Conservation (phyloP, 2,113 vertebrate species). For the Scomber colias region DNA sequence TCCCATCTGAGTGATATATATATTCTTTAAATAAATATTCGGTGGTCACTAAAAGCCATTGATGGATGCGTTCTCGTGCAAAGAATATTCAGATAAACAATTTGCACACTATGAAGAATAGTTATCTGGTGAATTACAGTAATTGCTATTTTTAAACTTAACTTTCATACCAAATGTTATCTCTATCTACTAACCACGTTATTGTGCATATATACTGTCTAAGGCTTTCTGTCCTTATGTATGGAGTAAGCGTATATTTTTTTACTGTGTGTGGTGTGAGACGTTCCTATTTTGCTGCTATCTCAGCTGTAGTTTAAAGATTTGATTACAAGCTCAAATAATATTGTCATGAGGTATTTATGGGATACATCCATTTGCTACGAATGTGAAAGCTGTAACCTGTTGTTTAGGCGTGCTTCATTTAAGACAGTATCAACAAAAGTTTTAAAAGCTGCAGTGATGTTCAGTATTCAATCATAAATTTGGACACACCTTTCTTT, state of each 20-base stretch:
- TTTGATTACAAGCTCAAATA: slow-evolving; percentile 34
- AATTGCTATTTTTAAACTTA: slow-evolving; percentile 57
- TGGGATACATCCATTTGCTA: slow-evolving; percentile 15
- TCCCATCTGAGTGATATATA: neutral
- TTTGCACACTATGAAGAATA: slow-evolving; percentile 16
- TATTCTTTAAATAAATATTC: neutral
- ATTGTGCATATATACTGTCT: slow-evolving; percentile 74
- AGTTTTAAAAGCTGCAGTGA: slow-evolving; percentile 8
- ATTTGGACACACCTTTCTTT: too few species aligned
- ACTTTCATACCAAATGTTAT: slow-evolving; percentile 64
- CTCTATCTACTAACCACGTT: slow-evolving; percentile 70
- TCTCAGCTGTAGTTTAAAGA: slow-evolving; percentile 39
- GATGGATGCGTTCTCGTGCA: slow-evolving; percentile 8
- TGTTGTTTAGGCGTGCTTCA: neutral
- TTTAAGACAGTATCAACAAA: neutral
- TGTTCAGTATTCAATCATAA: neutral
- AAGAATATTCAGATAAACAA: slow-evolving; percentile 34
- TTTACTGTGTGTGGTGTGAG: slow-evolving; percentile 35
- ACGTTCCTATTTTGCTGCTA: slow-evolving; percentile 77
- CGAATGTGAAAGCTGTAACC: slow-evolving; percentile 52
- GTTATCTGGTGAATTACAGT: slow-evolving; percentile 13
- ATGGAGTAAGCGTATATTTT: slow-evolving; percentile 45
- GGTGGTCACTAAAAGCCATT: neutral
- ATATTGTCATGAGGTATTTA: slow-evolving; percentile 20
- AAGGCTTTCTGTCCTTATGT: slow-evolving; percentile 40